Conservation (phyloP, 2,888 invertebrate species). For the Aricia artaxerxes region DNA sequence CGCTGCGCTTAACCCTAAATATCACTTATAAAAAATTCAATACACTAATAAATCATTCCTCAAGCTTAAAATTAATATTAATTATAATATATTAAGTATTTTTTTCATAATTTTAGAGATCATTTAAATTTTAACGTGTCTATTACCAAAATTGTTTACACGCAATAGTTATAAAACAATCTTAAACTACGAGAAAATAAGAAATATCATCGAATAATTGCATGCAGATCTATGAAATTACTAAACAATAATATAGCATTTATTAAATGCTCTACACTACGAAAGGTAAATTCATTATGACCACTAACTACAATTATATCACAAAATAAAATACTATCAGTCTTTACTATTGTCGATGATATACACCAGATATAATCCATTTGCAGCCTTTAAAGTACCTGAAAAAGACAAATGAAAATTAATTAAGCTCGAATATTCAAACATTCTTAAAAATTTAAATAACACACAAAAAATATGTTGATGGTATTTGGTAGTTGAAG, state of each 20-base stretch:
- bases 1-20: neutral
- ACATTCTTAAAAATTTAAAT: too few relatives aligned
- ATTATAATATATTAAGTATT: constrained; percentile 24
- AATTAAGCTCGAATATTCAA: neutral
- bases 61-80: constrained; percentile 17
- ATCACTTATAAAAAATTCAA: neutral
- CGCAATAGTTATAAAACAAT: constrained; percentile 31
- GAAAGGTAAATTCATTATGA: constrained; percentile 40
- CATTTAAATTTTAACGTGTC: constrained; percentile 17
- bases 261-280: constrained; percentile 6
- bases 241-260: neutral
- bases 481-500: too few relatives aligned
- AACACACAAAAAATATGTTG: too few relatives aligned
- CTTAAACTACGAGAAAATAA: neutral
- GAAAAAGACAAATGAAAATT: constrained; percentile 46
- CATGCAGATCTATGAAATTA: constrained; percentile 17
- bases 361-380: constrained; percentile 13
- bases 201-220: constrained; percentile 14
- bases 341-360: constrained; percentile 50
- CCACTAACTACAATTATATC: constrained; percentile 53
- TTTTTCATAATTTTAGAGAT: constrained; percentile 26
- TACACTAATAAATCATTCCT: constrained; percentile 11
- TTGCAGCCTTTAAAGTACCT: constrained; percentile 49
- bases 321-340: constrained; percentile 72
- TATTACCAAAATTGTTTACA: constrained; percentile 38